These are phyloP conservation scores for Gryllus bimaculatus DNA, from an alignment of 1,140 invertebrate genomes.

Conservation along the genomic window DNA sequence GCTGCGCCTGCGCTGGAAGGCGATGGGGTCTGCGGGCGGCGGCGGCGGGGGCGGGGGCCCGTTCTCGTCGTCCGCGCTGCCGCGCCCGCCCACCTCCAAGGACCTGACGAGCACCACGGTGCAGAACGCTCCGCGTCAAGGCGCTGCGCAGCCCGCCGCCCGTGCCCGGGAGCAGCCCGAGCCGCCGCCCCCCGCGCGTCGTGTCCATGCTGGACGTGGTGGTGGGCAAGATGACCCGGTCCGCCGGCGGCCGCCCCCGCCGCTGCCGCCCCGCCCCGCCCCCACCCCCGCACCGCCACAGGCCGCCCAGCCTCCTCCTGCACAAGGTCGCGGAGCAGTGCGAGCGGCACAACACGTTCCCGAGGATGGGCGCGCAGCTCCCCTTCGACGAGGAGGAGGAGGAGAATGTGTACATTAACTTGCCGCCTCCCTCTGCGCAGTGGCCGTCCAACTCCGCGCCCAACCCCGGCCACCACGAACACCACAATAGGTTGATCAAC, in stretches of 20 bases:
- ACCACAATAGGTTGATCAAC: not conserved
- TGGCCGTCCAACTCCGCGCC: not conserved
- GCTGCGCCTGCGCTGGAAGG: constrained; percentile 39
- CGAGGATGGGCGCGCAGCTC: not conserved
- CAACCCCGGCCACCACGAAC: not conserved
- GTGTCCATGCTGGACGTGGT: no score
- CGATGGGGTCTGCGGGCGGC: not conserved
- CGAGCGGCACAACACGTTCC: not conserved
- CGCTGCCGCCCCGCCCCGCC: not conserved
- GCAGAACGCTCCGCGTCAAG: constrained; percentile 12
- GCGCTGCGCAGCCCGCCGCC: constrained; percentile 10
- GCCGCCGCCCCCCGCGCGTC: no score
- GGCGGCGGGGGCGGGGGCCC: not conserved
- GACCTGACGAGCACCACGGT: not conserved
- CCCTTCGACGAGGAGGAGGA: not conserved
- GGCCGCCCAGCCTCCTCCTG: not conserved
- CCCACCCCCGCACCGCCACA: not conserved
- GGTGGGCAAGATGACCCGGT: no score
- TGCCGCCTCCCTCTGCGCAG: not conserved
- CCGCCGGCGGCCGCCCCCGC: not conserved
- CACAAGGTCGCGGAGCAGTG: not conserved
- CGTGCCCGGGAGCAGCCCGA: not conserved
- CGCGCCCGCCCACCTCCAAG: not conserved
- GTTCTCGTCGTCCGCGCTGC: not conserved
- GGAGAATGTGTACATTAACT: not conserved